Conservation (phyloP, 64 coral and sea anemone species). For the Hydrozoanthus tunicans region DNA sequence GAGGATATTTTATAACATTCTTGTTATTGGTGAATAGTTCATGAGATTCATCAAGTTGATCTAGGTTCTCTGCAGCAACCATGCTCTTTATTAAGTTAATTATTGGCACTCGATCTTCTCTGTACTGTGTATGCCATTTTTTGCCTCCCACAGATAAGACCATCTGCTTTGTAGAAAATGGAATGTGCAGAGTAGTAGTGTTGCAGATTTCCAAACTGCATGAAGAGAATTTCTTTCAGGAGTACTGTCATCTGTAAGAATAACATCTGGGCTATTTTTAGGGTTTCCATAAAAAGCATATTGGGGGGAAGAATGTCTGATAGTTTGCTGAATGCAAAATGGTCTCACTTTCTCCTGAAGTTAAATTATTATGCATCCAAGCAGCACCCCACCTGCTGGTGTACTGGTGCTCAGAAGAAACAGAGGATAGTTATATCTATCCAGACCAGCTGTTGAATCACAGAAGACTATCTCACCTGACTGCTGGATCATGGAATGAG, state of each 20-base stretch:
- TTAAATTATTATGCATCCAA: background rate
- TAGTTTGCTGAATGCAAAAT: slow-evolving; percentile 34
- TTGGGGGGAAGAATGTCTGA: slow-evolving; percentile 20
- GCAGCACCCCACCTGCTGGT: slow-evolving; percentile 35
- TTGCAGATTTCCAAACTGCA: background rate
- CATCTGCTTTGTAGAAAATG: slow-evolving; percentile 48
- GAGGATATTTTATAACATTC: slow-evolving; percentile 4
- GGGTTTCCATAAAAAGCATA: slow-evolving; percentile 29
- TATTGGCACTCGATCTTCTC: background rate
- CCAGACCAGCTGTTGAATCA: slow-evolving; percentile 35
- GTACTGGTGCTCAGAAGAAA: slow-evolving; percentile 32
- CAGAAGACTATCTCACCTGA: slow-evolving; percentile 44
- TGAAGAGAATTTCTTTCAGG: slow-evolving; percentile 37
- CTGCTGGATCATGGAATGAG: slow-evolving; percentile 43
- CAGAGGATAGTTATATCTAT: slow-evolving; percentile 36
- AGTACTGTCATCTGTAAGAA: slow-evolving; percentile 38
- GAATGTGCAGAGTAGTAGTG: slow-evolving; percentile 20
- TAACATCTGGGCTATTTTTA: background rate
- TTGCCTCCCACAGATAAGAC: slow-evolving; percentile 24
- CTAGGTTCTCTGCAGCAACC: slow-evolving; percentile 31
- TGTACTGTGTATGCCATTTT: slow-evolving; percentile 12
- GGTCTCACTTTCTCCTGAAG: slow-evolving; percentile 6
- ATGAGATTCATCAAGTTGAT: slow-evolving; percentile 24
- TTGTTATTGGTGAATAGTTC: background rate
- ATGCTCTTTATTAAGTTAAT: slow-evolving; percentile 19